These are phyloP conservation scores for Drosophila watanabei DNA, from an alignment of 1,140 invertebrate species.

Conservation along the genomic window DNA sequence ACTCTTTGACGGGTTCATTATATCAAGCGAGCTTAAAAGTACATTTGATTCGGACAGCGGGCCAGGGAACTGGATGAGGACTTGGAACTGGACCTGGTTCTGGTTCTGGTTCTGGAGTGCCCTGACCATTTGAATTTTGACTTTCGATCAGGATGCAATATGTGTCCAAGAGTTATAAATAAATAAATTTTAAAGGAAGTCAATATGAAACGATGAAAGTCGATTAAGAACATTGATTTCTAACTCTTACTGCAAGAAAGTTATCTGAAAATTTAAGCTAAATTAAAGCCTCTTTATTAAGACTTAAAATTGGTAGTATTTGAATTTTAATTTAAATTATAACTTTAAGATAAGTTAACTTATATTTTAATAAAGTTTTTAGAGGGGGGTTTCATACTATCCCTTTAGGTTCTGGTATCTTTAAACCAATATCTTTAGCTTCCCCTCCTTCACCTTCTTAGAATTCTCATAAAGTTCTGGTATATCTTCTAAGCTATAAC, in stretches of 20 bases:
- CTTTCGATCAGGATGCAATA: background rate
- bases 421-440: too few relatives aligned
- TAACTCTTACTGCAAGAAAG: background rate
- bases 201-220: too few relatives aligned
- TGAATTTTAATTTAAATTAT: too few relatives aligned
- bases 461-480: background rate
- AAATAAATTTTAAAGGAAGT: background rate
- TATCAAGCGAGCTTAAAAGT: conserved; percentile 17
- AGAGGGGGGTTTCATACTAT: too few relatives aligned
- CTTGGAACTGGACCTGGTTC: background rate
- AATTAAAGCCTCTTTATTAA: too few relatives aligned
- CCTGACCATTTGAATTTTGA: conserved; percentile 3
- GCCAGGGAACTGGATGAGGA: background rate
- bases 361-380: background rate
- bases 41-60: conserved; percentile 17
- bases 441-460: too few relatives aligned
- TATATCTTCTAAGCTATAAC: background rate
- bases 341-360: too few relatives aligned
- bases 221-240: background rate
- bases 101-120: background rate
- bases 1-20: conserved; percentile 65
- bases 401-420: too few relatives aligned
- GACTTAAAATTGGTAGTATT: too few relatives aligned
- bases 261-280: background rate
- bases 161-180: conserved; percentile 1